phyloP scores from a whole-genome alignment of 1,140 invertebrate genomes.

The Hestina assimilis region DNA sequence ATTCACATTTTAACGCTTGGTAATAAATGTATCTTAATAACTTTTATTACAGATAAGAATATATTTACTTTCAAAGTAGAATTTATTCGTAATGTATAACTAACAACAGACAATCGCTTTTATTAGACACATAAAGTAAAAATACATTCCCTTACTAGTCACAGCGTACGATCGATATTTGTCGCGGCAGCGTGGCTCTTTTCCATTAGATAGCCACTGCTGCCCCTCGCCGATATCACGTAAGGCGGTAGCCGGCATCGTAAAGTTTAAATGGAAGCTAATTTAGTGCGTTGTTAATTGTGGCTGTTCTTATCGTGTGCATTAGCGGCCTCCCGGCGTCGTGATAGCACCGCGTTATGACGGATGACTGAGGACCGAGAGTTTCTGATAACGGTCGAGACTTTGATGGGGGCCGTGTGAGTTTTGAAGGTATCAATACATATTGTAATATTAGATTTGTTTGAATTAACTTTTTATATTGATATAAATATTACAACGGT shows the following conservation, averaged over 20 bases:
- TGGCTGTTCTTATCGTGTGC: constrained; percentile 64
- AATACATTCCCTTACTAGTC: not conserved
- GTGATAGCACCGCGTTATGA: constrained; percentile 61
- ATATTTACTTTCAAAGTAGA: no score
- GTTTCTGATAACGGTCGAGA: constrained; percentile 5
- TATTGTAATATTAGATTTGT: no score
- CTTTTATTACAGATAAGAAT: no score
- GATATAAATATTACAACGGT: not conserved
- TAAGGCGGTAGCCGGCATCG: constrained; percentile 73
- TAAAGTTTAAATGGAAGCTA: constrained; percentile 76
- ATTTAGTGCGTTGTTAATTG: constrained; percentile 77
- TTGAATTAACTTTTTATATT: no score
- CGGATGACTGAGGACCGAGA: constrained; percentile 38
- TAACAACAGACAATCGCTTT: not conserved
- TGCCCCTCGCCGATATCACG: constrained; percentile 39
- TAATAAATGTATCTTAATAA: no score
- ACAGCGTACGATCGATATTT: not conserved
- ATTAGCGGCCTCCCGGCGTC: constrained; percentile 55
- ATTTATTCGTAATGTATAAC: no score
- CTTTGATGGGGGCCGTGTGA: constrained; percentile 20
- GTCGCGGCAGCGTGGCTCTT: not conserved
- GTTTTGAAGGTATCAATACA: not conserved
- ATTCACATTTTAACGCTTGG: no score
- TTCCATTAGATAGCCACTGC: constrained; percentile 16
- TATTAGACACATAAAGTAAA: not conserved